Conservation (phyloP, 2,797 vertebrate species). For the Chaetophractus vellerosus region DNA sequence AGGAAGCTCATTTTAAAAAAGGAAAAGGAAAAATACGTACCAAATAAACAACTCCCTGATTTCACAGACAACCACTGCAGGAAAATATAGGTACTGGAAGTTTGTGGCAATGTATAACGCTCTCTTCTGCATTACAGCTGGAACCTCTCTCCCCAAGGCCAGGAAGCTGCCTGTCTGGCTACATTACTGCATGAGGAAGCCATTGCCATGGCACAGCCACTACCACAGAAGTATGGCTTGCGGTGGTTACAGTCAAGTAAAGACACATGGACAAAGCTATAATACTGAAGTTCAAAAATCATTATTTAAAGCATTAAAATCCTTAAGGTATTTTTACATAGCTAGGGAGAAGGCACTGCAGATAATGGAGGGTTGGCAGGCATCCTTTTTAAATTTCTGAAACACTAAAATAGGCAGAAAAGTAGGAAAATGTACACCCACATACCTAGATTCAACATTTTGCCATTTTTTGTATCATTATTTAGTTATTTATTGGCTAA, state of each 20-base stretch:
- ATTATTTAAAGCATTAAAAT: background rate
- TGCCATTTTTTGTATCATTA: background rate
- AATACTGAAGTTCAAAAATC: conserved; percentile 28
- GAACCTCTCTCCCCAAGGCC: background rate
- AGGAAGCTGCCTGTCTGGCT: background rate
- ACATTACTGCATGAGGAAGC: background rate
- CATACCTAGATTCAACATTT: background rate
- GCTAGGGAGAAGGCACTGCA: background rate
- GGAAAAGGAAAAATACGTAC: conserved; percentile 23
- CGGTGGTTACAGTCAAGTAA: background rate
- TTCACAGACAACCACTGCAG: background rate
- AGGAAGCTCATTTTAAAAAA: background rate
- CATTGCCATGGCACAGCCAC: background rate
- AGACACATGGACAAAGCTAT: background rate
- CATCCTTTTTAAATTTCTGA: background rate
- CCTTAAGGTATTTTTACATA: background rate
- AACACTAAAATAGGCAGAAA: conserved; percentile 24
- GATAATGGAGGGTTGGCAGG: background rate
- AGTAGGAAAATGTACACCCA: background rate
- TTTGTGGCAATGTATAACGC: background rate
- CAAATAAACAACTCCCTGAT: background rate
- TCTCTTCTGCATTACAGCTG: background rate
- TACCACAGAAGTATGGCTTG: background rate
- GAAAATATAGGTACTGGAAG: background rate
- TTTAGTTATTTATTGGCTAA: conserved; percentile 21